These are phyloP conservation scores for Euglossa dilemma DNA, from an alignment of 1,140 invertebrate species.

Conservation along the genomic window DNA sequence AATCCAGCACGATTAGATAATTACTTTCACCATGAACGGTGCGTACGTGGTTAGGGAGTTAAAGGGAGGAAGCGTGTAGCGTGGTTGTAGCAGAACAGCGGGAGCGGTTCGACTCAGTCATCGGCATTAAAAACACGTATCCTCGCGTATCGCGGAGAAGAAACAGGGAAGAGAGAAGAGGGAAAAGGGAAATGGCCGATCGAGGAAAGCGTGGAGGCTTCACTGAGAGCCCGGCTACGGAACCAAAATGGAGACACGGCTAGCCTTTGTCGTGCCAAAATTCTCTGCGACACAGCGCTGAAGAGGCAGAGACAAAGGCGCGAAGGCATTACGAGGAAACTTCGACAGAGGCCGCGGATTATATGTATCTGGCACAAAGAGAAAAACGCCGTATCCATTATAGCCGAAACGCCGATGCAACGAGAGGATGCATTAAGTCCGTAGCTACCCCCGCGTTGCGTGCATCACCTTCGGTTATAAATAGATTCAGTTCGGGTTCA, in stretches of 20 bases:
- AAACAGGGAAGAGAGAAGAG: constrained; percentile 54
- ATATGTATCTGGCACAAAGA: constrained; percentile 50
- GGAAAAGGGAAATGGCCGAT: constrained; percentile 57
- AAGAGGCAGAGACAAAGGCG: constrained; percentile 45
- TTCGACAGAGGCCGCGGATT: constrained; percentile 56
- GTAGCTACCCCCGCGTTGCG: constrained; percentile 9
- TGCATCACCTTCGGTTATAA: constrained; percentile 34
- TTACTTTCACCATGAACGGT: not conserved
- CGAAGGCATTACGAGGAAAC: constrained; percentile 56
- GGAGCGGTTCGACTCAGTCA: constrained; percentile 50
- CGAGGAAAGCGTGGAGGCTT: constrained; percentile 66
- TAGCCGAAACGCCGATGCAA: constrained; percentile 54
- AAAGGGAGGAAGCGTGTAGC: not conserved
- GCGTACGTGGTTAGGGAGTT: not conserved
- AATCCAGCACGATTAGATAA: too few relatives aligned
- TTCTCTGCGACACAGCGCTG: constrained; percentile 41
- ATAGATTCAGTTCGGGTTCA: constrained; percentile 16
- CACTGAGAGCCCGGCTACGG: constrained; percentile 61
- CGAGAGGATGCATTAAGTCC: constrained; percentile 55
- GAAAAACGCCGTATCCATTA: constrained; percentile 56
- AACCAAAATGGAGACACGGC: constrained; percentile 75
- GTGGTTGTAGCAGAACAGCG: not conserved
- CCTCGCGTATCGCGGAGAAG: constrained; percentile 63
- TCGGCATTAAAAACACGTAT: constrained; percentile 67
- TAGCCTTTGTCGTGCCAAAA: constrained; percentile 78